Base-by-base conservation (phyloP, 2,797 vertebrate species). In the Ctenopoma kingsleyae region DNA sequence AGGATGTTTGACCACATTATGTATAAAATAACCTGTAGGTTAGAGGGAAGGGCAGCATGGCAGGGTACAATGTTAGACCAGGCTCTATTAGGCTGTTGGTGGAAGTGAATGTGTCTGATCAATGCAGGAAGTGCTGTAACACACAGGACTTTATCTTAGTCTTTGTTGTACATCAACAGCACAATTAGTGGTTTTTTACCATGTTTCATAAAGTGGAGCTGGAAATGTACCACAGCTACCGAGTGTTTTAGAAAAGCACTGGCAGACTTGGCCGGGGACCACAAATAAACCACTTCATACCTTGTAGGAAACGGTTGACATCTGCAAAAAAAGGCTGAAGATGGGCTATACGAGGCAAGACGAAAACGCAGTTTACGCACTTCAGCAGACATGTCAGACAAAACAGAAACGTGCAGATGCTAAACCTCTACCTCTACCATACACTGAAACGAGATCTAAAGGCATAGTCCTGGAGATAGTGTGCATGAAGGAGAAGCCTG, bases 11-110 rank as follows among this genome's bases (percentile, higher is more conserved):
- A 47, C 3, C 19, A 55, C 3, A 23, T 11, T 25, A 36, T 15
- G 23, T 2, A 49, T 4, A 1, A 15, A 12, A 47, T 8, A 1
- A n/a, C 8, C 0, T 16, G 38, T 12, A 20, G 52, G 71, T 84
- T 81, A 84, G 80, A 63, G 17, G 64, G 80, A 67, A 59, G 66
- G 87, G 87, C 85, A 84, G 87, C 88, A 86, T 77, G 66, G 40
- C 86, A 81, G 67, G 63, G 76, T 15, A 10, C 43, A 9, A 12
- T 48, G 84, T 91, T 90, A 89, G 87, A 77, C 23, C 57, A 41
- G 71, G 61, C 4, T 73, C 25, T 38, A 38, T 56, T 23, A 72
- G 66, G 59, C 40, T 61, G 72, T 12, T 59, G 62, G 51, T 56
- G 25, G 36, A 7, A 48, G 66, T 53, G 22, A 38, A 69, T 73